phyloP scores from a whole-genome alignment of 53 echinoderm and acorn worm genomes.

The Echinarachnius parma region DNA sequence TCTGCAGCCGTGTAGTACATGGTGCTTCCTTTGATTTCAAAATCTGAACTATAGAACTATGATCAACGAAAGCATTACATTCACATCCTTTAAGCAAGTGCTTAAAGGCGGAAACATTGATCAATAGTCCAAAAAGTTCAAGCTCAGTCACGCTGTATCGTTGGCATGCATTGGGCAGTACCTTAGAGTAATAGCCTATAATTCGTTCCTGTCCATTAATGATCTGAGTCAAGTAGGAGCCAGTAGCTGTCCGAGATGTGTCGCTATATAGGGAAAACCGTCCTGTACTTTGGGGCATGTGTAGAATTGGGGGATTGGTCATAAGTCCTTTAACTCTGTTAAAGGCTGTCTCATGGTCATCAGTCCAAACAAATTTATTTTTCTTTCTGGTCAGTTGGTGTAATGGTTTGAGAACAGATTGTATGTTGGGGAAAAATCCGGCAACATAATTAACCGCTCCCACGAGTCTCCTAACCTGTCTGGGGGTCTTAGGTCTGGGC shows the following conservation, averaged over 20 bases:
- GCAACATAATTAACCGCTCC: background rate
- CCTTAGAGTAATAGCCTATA: conserved; percentile 48
- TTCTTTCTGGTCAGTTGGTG: conserved; percentile 24
- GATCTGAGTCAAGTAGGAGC: conserved; percentile 34
- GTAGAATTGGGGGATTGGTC: conserved; percentile 14
- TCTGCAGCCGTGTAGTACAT: conserved; percentile 34
- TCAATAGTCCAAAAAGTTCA: conserved; percentile 35
- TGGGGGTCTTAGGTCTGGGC: conserved; percentile 6
- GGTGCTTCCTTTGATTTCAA: conserved; percentile 50
- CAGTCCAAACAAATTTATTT: too few relatives aligned
- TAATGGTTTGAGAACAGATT: conserved; percentile 15
- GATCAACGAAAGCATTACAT: conserved; percentile 40
- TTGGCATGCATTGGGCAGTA: conserved; percentile 26
- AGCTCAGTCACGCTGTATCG: conserved; percentile 41
- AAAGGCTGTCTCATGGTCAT: conserved; percentile 31
- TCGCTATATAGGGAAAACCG: conserved; percentile 7
- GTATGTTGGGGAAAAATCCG: background rate
- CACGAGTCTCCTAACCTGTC: background rate
- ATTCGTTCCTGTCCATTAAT: conserved; percentile 30
- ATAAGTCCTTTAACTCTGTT: conserved; percentile 37
- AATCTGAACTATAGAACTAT: conserved; percentile 38
- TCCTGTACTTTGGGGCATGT: conserved; percentile 4
- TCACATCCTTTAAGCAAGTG: conserved; percentile 15
- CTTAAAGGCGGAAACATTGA: conserved; percentile 39
- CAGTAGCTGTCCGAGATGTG: conserved; percentile 21